A percentile compares a stretch with the other conserved stretches of the same genome.
These are phyloP conservation scores for Hipparchia sbordonii DNA, from an alignment of 2,888 invertebrate genomes.

Conservation along the genomic window DNA sequence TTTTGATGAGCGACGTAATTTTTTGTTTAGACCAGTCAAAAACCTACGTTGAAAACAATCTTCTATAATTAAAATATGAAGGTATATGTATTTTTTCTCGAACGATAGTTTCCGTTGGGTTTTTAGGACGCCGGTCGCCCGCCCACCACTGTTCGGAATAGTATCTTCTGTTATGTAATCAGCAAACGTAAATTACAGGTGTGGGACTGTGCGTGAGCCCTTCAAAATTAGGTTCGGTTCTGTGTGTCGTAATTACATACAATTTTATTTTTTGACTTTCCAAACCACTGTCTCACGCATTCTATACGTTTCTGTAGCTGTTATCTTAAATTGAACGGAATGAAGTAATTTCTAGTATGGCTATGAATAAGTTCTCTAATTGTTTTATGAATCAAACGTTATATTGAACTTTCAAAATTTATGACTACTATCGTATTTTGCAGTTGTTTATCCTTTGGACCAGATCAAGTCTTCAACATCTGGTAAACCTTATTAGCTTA, in stretches of 20 bases:
- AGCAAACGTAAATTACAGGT: slow-evolving; percentile 28
- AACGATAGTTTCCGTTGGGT: slow-evolving; percentile 23
- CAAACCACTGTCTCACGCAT: background rate
- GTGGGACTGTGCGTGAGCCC: slow-evolving; percentile 11
- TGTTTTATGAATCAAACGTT: background rate
- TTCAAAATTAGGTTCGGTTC: slow-evolving; percentile 10
- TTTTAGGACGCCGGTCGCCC: slow-evolving; percentile 35
- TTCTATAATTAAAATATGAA: background rate
- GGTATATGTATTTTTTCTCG: slow-evolving; percentile 3
- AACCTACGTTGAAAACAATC: background rate
- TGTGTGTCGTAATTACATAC: slow-evolving; percentile 7
- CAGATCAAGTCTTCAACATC: background rate
- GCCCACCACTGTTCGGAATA: slow-evolving; percentile 36
- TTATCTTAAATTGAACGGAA: background rate
- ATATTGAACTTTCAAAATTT: background rate
- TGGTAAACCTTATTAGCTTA: background rate
- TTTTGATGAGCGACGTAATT: background rate
- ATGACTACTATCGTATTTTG: background rate
- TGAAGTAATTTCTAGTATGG: background rate
- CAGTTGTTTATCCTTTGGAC: background rate
- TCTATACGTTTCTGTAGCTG: background rate
- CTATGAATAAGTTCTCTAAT: background rate
- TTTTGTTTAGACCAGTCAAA: background rate
- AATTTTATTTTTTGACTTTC: slow-evolving; percentile 2
- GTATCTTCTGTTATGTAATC: slow-evolving; percentile 30